phyloP scores from a whole-genome alignment of 2,797 vertebrate genomes.

The Notoglanidium macrostoma region DNA sequence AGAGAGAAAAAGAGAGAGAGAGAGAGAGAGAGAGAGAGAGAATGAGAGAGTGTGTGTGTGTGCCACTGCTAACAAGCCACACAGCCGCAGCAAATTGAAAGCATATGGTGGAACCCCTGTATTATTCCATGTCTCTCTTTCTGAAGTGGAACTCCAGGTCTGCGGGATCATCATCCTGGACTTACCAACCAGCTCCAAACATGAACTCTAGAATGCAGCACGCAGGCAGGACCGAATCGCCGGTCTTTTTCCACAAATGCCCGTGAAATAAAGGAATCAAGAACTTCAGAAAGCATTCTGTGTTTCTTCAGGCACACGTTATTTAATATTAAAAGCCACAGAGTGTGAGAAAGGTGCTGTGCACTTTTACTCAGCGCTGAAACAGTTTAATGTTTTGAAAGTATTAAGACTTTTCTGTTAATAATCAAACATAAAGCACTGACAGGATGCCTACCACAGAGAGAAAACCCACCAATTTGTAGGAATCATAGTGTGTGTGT shows the following conservation, averaged over 20 bases:
- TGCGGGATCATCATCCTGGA: constrained; percentile 53
- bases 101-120: constrained; percentile 45
- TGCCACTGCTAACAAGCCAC: constrained; percentile 51
- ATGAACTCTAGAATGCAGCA: background rate
- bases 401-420: background rate
- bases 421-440: background rate
- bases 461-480: background rate
- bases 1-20: background rate
- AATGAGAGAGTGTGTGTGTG: constrained; percentile 16
- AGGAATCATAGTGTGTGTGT: background rate
- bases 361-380: background rate
- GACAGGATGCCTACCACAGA: background rate
- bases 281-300: background rate
- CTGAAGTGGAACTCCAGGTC: constrained; percentile 56
- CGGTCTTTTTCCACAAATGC: background rate
- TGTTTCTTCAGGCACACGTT: background rate
- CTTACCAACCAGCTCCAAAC: constrained; percentile 54
- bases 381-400: background rate
- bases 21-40: background rate
- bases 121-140: constrained; percentile 44
- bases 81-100: constrained; percentile 51
- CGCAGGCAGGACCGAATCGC: background rate
- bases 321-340: background rate
- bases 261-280: constrained; percentile 31
- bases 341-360: background rate